Base-by-base conservation (phyloP, 2,888 invertebrate genomes). In the Gonocerus acuteangulatus region DNA sequence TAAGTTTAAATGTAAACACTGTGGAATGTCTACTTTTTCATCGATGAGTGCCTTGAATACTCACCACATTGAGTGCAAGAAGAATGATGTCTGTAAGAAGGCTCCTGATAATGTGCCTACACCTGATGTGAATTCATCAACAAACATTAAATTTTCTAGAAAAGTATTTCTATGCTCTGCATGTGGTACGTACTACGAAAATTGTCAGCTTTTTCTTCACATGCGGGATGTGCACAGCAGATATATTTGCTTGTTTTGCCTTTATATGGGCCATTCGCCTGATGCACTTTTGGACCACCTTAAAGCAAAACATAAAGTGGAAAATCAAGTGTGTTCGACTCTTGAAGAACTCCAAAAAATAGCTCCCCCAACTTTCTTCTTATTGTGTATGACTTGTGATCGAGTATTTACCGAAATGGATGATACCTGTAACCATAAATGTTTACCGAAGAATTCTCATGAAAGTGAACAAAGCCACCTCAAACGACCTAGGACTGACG, bases 171-270 rank as follows among this genome's bases (percentile, higher is more conserved):
- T 89, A 56, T 90, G 90, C 73, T 85, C 87, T 13, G 85, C 87
- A 0, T 90, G 90, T 73, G 86, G 85, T 47, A 87, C 86, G 11
- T 89, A 89, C 71, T 89, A 88, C 75, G 88, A 89, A 74, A 87
- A 87, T 70, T 89, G 89, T 87, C 87, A 89, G 75, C 78, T 90
- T 63, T 90, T 89, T 72, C 74, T 88, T 48, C 91, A 91, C 70
- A 89, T 90, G 83, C 80, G 86, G 58, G 88, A 89, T 71, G 82
- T 85, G 62, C 91, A 92, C 73, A 83, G 84, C 69, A 81, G 88
- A 58, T 87, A 85, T 71, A 86, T 89, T 69, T 92, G 91, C 72
- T 76, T 91, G 56, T 88, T 86, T 74, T 91, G 91, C 72, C 78
- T 89, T 65, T 87, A 87, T 52, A 85, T 89, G 81, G 90, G 89